These are phyloP conservation scores for Vesta saturnalis DNA, from an alignment of 2,888 invertebrate genomes.

Conservation along the genomic window DNA sequence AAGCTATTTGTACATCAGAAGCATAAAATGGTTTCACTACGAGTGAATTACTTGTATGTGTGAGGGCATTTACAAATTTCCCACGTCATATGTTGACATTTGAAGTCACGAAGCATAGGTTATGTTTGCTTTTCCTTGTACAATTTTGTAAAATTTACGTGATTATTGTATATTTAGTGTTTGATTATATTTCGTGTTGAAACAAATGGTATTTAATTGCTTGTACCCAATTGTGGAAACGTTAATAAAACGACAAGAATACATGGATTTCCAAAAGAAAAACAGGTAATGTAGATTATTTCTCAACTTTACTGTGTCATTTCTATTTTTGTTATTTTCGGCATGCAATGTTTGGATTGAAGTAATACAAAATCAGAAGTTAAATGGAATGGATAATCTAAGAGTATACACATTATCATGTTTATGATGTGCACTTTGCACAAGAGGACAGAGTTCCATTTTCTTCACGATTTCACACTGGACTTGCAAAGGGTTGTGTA, in stretches of 20 bases:
- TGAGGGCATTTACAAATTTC: no score
- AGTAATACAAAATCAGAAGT: not conserved
- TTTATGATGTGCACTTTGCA: not conserved
- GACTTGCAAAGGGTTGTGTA: not conserved
- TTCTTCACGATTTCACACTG: not conserved
- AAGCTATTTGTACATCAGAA: no score
- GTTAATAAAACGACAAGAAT: not conserved
- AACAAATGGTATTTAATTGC: not conserved
- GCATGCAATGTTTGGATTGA: not conserved
- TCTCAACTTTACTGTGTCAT: not conserved
- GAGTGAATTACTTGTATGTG: no score
- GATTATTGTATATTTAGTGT: no score
- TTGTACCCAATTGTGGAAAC: not conserved
- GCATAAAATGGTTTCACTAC: no score
- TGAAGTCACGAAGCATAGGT: no score
- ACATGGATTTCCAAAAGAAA: not conserved
- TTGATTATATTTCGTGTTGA: not conserved
- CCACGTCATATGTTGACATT: no score
- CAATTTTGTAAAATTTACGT: no score
- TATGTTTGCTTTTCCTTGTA: no score
- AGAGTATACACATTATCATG: not conserved
- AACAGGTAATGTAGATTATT: not conserved
- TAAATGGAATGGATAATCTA: not conserved
- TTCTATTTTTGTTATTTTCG: not conserved
- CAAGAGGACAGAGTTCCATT: not conserved